Conservation (phyloP, 2,888 invertebrate genomes). For the Oscheius sp. region DNA sequence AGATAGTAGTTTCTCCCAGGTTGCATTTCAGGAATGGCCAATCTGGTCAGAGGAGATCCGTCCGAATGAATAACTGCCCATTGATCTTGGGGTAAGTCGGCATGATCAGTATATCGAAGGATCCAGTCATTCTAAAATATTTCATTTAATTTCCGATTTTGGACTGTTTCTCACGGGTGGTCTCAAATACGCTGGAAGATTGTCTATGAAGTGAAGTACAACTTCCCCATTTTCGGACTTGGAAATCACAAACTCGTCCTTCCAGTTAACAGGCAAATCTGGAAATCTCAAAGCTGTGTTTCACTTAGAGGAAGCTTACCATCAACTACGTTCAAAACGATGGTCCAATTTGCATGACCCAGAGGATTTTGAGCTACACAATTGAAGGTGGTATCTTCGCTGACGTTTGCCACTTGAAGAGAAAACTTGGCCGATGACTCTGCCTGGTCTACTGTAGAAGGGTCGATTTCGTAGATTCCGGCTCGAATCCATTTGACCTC, state of each 20-base stretch:
- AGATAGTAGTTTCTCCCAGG: constrained; percentile 68
- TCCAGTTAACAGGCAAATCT: constrained; percentile 66
- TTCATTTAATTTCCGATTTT: too few relatives aligned
- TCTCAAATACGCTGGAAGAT: constrained; percentile 66
- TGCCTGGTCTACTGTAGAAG: constrained; percentile 65
- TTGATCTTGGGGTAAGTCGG: constrained; percentile 57
- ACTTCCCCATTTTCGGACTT: constrained; percentile 65
- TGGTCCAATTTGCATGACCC: constrained; percentile 73
- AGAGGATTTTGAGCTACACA: constrained; percentile 72
- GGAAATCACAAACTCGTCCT: constrained; percentile 65
- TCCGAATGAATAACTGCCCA: constrained; percentile 65
- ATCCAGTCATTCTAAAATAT: constrained; percentile 65
- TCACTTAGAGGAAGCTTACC: constrained; percentile 31
- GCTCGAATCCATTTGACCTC: constrained; percentile 72
- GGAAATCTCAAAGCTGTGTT: not conserved
- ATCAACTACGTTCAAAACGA: constrained; percentile 63
- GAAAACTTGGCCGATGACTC: constrained; percentile 65
- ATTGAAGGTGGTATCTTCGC: constrained; percentile 70
- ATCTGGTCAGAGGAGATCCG: constrained; percentile 59
- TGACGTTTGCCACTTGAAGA: constrained; percentile 69
- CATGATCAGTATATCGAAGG: constrained; percentile 67
- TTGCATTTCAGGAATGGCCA: constrained; percentile 62
- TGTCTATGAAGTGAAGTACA: constrained; percentile 65
- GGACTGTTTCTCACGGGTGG: constrained; percentile 48
- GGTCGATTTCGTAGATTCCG: constrained; percentile 70